Conservation (phyloP, 1,140 invertebrate species). For the Portunus trituberculatus region DNA sequence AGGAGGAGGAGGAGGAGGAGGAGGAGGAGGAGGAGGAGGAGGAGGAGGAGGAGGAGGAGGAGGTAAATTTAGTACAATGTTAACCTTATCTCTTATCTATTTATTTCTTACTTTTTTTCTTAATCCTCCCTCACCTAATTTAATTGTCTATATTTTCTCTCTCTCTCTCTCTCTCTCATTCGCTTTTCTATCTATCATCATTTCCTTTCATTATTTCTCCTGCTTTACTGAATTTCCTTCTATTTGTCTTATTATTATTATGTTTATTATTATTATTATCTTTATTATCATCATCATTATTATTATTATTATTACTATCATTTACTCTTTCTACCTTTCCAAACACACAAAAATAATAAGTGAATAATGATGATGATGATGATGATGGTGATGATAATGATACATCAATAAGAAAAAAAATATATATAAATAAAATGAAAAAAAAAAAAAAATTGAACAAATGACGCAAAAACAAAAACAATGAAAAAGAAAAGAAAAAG, state of each 20-base stretch:
- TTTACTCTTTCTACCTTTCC: no score
- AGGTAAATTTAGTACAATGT: no score
- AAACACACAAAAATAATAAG: neutral
- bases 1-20: conserved; percentile 16
- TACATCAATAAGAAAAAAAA: no score
- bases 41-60: conserved; percentile 5
- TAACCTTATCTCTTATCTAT: neutral
- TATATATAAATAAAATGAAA: neutral
- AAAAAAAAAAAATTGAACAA: neutral
- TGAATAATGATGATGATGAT: no score
- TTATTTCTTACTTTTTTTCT: neutral
- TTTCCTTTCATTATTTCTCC: neutral
- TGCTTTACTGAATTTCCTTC: no score
- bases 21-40: neutral
- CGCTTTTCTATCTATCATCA: neutral
- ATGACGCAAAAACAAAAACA: neutral
- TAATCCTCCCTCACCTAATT: neutral
- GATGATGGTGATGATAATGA: no score
- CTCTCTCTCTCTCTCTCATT: neutral
- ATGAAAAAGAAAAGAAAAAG: no score
- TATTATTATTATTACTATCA: no score
- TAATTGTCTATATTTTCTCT: neutral
- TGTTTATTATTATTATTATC: no score
- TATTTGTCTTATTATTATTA: no score
- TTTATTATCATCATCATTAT: no score